Evolutionary conservation across 2,888 invertebrate species (phyloP).

Genomic region (Amiota communis): DNA sequence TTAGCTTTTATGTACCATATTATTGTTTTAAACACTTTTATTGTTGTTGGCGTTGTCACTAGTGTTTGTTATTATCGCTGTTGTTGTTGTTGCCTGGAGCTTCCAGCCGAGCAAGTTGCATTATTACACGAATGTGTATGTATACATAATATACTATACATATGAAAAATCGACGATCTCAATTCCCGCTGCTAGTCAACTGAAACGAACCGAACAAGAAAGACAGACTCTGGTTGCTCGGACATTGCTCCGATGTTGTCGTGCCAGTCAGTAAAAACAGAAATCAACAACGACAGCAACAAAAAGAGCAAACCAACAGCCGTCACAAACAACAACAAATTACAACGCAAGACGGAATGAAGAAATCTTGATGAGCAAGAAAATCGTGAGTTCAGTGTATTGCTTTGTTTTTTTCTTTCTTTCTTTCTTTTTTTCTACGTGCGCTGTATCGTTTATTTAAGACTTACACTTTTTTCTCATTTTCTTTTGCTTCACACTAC

Average conservation of each 20-base stretch:
- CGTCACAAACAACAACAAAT: background rate
- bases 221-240: background rate
- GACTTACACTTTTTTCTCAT: constrained; percentile 20
- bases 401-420: background rate
- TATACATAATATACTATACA: background rate
- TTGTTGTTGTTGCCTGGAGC: constrained; percentile 24
- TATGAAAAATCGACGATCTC: background rate
- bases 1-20: background rate
- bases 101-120: constrained; percentile 14
- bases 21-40: background rate
- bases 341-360: constrained; percentile 1
- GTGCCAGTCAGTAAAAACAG: too few species aligned
- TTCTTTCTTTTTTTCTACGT: constrained; percentile 5
- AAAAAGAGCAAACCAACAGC: too few species aligned
- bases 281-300: too few species aligned
- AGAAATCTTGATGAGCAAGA: constrained; percentile 29
- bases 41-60: background rate
- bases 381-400: constrained; percentile 27
- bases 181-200: background rate
- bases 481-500: constrained; percentile 14
- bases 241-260: constrained; percentile 12
- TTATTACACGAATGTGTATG: too few species aligned
- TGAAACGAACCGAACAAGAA: constrained; percentile 8
- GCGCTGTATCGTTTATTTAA: constrained; percentile 19
- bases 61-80: background rate